phyloP scores from a whole-genome alignment of 2,113 vertebrate genomes.

The Saguinus imperator region DNA sequence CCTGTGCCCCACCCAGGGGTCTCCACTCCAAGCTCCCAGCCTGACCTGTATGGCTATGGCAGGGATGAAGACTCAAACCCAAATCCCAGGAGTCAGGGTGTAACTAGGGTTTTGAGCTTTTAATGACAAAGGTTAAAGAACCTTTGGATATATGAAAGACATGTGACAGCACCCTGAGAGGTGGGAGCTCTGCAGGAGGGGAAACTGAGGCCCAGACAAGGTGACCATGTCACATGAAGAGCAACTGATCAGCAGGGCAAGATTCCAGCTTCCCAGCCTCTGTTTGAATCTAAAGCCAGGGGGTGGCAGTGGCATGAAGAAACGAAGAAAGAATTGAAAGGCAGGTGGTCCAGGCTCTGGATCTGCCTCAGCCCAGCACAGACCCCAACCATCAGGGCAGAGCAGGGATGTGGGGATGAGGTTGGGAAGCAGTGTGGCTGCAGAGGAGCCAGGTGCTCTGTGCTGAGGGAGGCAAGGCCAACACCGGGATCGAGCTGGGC shows the following conservation, averaged over 20 bases:
- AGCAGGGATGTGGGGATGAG: background rate
- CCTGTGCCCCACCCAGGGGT: background rate
- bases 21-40: background rate
- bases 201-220: background rate
- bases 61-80: background rate
- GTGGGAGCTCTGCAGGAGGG: background rate
- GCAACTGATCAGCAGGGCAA: background rate
- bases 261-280: background rate
- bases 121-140: background rate
- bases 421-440: background rate
- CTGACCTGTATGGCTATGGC: background rate
- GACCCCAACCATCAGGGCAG: background rate
- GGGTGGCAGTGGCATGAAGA: rapidly evolving
- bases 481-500: background rate
- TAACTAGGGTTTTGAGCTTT: background rate
- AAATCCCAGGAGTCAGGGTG: background rate
- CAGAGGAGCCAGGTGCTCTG: background rate
- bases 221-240: background rate
- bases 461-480: background rate
- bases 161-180: background rate
- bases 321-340: background rate
- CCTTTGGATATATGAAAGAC: too few relatives aligned
- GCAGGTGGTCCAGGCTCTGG: background rate
- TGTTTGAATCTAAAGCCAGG: background rate
- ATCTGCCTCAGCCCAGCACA: background rate